phyloP scores from a whole-genome alignment of 1,140 invertebrate genomes.

The Danaus melanippus region DNA sequence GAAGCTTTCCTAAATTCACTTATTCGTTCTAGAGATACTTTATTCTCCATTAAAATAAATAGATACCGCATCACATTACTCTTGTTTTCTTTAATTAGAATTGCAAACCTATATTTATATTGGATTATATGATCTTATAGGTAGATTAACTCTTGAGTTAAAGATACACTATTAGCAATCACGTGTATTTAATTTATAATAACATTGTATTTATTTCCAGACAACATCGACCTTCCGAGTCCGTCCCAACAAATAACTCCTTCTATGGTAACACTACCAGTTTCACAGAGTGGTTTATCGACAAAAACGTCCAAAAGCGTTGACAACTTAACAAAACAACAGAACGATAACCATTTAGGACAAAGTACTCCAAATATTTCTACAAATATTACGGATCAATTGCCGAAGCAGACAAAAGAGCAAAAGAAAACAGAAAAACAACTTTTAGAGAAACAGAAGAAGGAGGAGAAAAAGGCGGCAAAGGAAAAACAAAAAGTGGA shows the following conservation, averaged over 20 bases:
- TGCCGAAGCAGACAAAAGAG: conserved; percentile 36
- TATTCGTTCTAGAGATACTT: no score
- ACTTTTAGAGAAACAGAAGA: conserved; percentile 35
- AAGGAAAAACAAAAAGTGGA: conserved; percentile 29
- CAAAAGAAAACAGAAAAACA: conserved; percentile 45
- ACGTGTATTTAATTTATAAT: background rate
- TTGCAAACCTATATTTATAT: no score
- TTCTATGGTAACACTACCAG: conserved; percentile 36
- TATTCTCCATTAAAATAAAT: no score
- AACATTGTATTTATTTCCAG: conserved; percentile 27
- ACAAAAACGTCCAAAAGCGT: conserved; percentile 40
- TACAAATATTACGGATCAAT: conserved; percentile 17
- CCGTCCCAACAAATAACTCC: conserved; percentile 32
- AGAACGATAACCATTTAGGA: conserved; percentile 12
- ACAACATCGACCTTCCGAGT: conserved; percentile 18
- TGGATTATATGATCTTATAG: no score
- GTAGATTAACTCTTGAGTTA: no score
- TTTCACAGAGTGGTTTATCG: conserved; percentile 7
- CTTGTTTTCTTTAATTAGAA: no score
- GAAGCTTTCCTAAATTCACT: no score
- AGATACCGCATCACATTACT: no score
- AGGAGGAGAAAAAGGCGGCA: conserved; percentile 33
- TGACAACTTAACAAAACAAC: conserved; percentile 29
- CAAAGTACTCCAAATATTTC: conserved; percentile 30
- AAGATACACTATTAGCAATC: background rate